These are phyloP conservation scores for Aphyosemion australe DNA, from an alignment of 2,113 vertebrate species.

Conservation along the genomic window DNA sequence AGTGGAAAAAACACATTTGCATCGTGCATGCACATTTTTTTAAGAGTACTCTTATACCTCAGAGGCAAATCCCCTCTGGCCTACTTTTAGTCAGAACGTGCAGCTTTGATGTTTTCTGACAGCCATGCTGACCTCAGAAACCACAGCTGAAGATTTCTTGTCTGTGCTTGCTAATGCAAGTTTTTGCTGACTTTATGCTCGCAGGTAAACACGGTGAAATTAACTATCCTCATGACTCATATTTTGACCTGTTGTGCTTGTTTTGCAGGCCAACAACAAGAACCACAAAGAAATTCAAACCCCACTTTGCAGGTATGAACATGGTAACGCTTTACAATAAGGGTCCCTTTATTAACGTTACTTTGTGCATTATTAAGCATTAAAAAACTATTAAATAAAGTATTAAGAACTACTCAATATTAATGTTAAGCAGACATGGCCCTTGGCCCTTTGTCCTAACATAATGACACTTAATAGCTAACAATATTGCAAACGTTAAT, in stretches of 20 bases:
- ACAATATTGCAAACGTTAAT: too few species aligned
- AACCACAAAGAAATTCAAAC: conserved; percentile 11
- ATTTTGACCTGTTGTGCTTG: conserved; percentile 4
- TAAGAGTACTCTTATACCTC: conserved; percentile 15
- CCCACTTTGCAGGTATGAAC: conserved; percentile 45
- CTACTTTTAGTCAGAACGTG: conserved; percentile 45
- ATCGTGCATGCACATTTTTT: conserved; percentile 23
- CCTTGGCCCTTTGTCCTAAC: too few species aligned
- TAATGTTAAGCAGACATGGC: too few species aligned
- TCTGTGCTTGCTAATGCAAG: conserved; percentile 23
- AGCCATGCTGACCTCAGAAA: conserved; percentile 39
- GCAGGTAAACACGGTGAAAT: too few species aligned
- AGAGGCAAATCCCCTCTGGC: conserved; percentile 24
- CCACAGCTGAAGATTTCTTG: conserved; percentile 45
- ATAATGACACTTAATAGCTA: too few species aligned
- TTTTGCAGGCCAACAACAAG: conserved; percentile 28
- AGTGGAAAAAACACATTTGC: conserved; percentile 32
- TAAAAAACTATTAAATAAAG: too few species aligned
- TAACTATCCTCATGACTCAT: not conserved
- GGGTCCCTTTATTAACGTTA: too few species aligned
- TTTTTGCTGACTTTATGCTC: conserved; percentile 36
- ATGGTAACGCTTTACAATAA: too few species aligned
- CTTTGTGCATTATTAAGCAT: too few species aligned
- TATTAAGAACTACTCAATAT: too few species aligned
- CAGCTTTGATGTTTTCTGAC: conserved; percentile 13